These are phyloP conservation scores for Gobiocypris rarus DNA, from an alignment of 2,113 vertebrate genomes.

Conservation along the genomic window DNA sequence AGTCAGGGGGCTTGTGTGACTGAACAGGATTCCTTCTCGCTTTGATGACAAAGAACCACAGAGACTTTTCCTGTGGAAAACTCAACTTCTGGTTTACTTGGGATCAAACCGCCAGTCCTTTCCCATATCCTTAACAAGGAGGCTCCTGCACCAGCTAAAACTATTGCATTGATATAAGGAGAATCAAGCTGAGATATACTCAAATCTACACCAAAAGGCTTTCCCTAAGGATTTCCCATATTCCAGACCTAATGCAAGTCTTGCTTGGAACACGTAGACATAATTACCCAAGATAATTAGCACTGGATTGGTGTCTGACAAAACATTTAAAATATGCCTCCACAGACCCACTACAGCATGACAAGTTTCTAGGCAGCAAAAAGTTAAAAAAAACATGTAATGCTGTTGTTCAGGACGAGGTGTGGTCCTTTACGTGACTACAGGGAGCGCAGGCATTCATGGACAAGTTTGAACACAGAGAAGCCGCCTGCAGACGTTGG, in stretches of 20 bases:
- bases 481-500: not conserved
- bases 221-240: not conserved
- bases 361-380: conserved; percentile 27
- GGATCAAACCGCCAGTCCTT: not conserved
- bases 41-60: not conserved
- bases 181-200: not conserved
- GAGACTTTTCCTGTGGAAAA: not conserved
- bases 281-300: not conserved
- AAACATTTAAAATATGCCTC: not conserved
- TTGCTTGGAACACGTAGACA: not conserved
- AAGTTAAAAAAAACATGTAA: not conserved
- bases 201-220: not conserved
- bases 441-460: not conserved
- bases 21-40: not conserved
- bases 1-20: conserved; percentile 25
- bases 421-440: conserved; percentile 53
- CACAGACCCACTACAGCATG: not conserved
- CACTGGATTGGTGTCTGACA: not conserved
- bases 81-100: not conserved
- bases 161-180: not conserved
- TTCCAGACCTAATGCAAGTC: not conserved
- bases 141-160: not conserved
- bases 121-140: not conserved
- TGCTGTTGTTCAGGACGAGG: conserved; percentile 54
- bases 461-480: conserved; percentile 53